These are phyloP conservation scores for Cathartes aura DNA, from an alignment of 2,113 vertebrate genomes.

Conservation along the genomic window DNA sequence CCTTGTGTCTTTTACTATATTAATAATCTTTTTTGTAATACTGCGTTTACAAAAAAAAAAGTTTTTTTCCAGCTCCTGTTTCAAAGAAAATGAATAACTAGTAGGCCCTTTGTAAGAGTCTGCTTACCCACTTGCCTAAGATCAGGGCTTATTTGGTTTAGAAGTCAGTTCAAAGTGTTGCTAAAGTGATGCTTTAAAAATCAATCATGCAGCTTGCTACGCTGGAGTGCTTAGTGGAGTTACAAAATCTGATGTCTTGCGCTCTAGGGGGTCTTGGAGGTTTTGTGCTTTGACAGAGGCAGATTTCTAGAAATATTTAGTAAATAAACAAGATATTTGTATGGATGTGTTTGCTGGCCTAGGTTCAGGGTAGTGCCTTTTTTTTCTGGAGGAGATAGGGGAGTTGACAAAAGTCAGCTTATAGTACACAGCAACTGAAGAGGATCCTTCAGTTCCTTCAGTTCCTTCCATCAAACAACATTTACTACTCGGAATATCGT, in stretches of 20 bases:
- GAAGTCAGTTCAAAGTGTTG: neutral
- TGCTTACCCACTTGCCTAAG: neutral
- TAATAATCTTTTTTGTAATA: neutral
- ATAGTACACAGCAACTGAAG: neutral
- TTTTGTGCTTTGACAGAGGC: neutral
- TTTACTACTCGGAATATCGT: rapidly evolving
- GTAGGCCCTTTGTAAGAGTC: neutral
- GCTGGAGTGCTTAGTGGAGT: neutral
- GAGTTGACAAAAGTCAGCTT: neutral
- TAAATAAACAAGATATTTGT: neutral
- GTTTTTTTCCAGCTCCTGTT: neutral
- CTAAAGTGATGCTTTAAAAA: neutral
- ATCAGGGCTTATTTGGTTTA: neutral
- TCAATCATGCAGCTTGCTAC: neutral
- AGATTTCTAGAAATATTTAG: neutral
- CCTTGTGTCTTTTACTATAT: neutral
- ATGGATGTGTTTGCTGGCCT: neutral
- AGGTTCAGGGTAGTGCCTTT: neutral
- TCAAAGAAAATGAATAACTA: neutral
- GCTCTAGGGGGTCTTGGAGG: neutral
- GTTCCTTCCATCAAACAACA: neutral
- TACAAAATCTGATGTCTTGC: neutral
- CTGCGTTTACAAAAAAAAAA: neutral
- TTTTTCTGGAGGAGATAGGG: neutral
- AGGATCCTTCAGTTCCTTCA: neutral